Percentiles rank a stretch among this genome's conserved stretches.
These are phyloP conservation scores for Hyphantria cunea DNA, from an alignment of 1,140 invertebrate species.

Conservation along the genomic window DNA sequence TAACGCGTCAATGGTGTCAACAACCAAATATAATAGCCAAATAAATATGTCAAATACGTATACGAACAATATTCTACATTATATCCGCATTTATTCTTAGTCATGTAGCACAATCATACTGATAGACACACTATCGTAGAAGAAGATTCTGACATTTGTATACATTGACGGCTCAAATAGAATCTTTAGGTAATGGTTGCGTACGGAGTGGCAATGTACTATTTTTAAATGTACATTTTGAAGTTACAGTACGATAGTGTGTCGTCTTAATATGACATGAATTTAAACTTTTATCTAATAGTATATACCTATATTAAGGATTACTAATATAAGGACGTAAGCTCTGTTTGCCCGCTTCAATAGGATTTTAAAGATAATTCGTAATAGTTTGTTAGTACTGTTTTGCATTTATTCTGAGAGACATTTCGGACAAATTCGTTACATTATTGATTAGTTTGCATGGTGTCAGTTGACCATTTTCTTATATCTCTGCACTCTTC, in stretches of 20 bases:
- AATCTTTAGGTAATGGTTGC: slow-evolving; percentile 4
- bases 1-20: neutral
- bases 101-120: slow-evolving; percentile 1
- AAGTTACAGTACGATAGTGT: neutral
- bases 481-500: neutral
- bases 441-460: too few species aligned
- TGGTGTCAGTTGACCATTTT: too few species aligned
- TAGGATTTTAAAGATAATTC: neutral
- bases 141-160: neutral
- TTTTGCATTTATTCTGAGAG: too few species aligned
- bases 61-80: slow-evolving; percentile 16
- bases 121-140: neutral
- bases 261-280: neutral
- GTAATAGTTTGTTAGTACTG: too few species aligned
- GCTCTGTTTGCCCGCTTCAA: neutral
- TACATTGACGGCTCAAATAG: neutral
- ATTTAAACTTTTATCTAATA: neutral
- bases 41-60: slow-evolving; percentile 13
- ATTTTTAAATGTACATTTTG: neutral
- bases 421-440: too few species aligned
- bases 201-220: neutral
- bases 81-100: slow-evolving; percentile 5
- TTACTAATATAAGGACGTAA: neutral
- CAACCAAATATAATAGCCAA: slow-evolving; percentile 26
- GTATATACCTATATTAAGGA: neutral